Percentiles rank a stretch among this genome's conserved stretches.
phyloP scores from a whole-genome alignment of 2,888 invertebrate genomes.

The Cheilosia impressa region DNA sequence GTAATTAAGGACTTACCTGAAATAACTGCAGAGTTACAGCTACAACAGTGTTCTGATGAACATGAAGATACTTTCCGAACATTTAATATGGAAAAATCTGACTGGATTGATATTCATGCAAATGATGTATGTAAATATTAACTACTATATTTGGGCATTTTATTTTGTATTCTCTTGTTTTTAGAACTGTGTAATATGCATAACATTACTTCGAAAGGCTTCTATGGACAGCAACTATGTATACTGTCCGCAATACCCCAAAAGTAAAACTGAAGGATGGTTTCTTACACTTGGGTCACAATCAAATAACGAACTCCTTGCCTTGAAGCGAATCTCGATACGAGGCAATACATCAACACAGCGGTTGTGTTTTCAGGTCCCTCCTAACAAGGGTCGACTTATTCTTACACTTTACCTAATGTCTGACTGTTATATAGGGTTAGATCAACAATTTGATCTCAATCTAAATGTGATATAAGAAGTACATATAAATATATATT shows the following conservation, averaged over 20 bases:
- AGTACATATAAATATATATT: too few relatives aligned
- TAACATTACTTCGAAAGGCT: slow-evolving; percentile 85
- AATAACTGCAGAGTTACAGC: slow-evolving; percentile 85
- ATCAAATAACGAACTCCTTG: slow-evolving; percentile 89
- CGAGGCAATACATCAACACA: slow-evolving; percentile 84
- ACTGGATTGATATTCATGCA: slow-evolving; percentile 87
- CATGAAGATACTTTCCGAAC: slow-evolving; percentile 77
- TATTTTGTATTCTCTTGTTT: slow-evolving; percentile 29
- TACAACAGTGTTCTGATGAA: slow-evolving; percentile 85
- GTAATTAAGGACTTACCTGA: slow-evolving; percentile 87
- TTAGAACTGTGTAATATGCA: slow-evolving; percentile 88
- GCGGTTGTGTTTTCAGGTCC: slow-evolving; percentile 86
- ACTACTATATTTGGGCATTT: background rate
- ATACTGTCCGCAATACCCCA: slow-evolving; percentile 93
- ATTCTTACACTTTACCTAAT: slow-evolving; percentile 92
- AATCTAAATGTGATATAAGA: slow-evolving; percentile 84
- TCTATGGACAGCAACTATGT: slow-evolving; percentile 87
- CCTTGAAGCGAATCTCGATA: slow-evolving; percentile 90
- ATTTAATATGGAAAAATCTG: slow-evolving; percentile 72
- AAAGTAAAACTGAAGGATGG: slow-evolving; percentile 98
- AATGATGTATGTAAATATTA: slow-evolving; percentile 85
- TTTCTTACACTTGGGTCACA: slow-evolving; percentile 92
- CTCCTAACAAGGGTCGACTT: slow-evolving; percentile 88
- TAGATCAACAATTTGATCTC: slow-evolving; percentile 94
- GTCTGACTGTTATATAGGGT: slow-evolving; percentile 96